Conservation (phyloP, 2,797 vertebrate species). For the Enteromius paludinosus region DNA sequence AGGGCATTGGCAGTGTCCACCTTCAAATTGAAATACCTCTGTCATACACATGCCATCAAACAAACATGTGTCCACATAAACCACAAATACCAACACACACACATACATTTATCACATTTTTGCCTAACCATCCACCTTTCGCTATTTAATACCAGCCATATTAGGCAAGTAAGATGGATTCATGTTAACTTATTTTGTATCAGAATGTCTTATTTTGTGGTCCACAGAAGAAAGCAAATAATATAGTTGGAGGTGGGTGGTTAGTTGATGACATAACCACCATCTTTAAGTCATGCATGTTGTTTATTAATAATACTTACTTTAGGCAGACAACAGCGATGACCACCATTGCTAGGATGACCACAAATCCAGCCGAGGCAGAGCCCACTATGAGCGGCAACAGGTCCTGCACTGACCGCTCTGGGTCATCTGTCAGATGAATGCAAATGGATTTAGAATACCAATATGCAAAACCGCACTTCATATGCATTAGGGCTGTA, state of each 20-base stretch:
- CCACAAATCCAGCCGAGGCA: slow-evolving; percentile 89
- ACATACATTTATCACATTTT: neutral
- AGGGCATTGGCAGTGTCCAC: no score
- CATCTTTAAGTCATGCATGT: neutral
- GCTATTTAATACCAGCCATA: neutral
- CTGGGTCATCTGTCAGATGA: slow-evolving; percentile 82
- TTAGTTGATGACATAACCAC: neutral
- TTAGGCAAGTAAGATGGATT: neutral
- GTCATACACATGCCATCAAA: no score
- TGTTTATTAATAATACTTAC: slow-evolving; percentile 73
- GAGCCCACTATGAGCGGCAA: slow-evolving; percentile 96
- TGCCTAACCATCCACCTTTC: neutral
- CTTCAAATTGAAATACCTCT: no score
- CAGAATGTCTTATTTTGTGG: neutral
- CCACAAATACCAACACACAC: no score
- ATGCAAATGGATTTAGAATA: neutral
- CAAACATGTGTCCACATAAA: no score
- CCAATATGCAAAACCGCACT: neutral
- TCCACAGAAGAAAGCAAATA: neutral
- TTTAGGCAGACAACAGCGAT: slow-evolving; percentile 96
- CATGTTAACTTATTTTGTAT: neutral
- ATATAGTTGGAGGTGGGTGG: neutral
- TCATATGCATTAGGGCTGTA: no score
- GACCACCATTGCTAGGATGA: slow-evolving; percentile 92
- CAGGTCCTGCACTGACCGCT: slow-evolving; percentile 92